Evolutionary conservation across 2,888 invertebrate genomes (phyloP), one percentile per base, ranked within the genome.

Genomic region (Limnephilus lunatus): DNA sequence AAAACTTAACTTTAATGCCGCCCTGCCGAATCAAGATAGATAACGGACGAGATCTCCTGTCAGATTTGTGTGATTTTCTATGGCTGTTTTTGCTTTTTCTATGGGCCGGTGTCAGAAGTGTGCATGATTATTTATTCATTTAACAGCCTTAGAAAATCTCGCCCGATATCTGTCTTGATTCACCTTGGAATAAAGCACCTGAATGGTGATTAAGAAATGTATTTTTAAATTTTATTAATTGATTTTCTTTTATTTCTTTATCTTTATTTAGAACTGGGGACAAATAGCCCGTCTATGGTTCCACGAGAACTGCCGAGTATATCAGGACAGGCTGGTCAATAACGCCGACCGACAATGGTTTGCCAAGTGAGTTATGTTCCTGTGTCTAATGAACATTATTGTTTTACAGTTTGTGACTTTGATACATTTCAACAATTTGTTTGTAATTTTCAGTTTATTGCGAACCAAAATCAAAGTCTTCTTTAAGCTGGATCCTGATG

Each of bases 281-380:
- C 96, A 97, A 53, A 96, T 98, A 93, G 96, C 97, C 0, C 96
- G 97, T 94, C 95, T 98, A 68, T 98, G 98, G 98, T 97, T 97
- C 0, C 98, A 98, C 95, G 98, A 98, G 96, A 97, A 97, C n/a
- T 96, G 98, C 95, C 95, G 98, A 90, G 98, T 98, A 12, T 98
- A 98, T 95, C 98, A 98, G 94, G 98, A 98, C 94, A 96, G 98
- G 93, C 96, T 98, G 25, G 96, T 97, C 7, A 98, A 98, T 94
- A 96, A 96, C 35, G 94, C 94, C 3, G 98, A 98, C 94, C 96
- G 97, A 93, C 94, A 95, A 35, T 99, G 99, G 99, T 97, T 98
- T 94, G 96, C 97, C 94, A 94, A 96, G 96, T 96, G 94, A 94
- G 95, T 82, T 82, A 14, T 14, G 32, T 19, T 19, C 2, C 0